Percentiles rank a stretch among this genome's conserved stretches.
Conservation (phyloP, 1,140 invertebrate genomes). For the Eueides isabella region DNA sequence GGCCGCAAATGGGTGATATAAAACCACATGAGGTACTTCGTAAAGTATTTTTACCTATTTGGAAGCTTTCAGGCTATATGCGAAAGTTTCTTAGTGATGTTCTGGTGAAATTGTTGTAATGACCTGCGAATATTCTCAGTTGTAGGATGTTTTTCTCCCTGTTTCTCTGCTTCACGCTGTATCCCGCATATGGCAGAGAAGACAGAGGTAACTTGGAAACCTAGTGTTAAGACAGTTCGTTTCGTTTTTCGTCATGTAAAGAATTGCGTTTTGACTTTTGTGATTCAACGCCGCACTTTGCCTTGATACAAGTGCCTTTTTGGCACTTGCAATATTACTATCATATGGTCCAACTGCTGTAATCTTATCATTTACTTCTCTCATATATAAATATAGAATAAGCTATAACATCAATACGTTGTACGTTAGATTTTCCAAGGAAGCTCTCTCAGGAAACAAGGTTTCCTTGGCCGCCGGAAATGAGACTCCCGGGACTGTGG, state of each 20-base stretch:
- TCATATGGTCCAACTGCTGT: neutral
- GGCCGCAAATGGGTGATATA: constrained; percentile 34
- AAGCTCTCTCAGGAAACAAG: neutral
- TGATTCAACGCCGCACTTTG: no score
- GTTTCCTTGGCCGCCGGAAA: constrained; percentile 7
- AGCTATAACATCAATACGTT: neutral
- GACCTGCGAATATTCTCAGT: neutral
- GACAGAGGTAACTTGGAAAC: no score
- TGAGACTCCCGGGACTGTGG: neutral
- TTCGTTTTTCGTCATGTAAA: no score
- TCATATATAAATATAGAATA: neutral
- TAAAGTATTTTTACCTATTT: constrained; percentile 18
- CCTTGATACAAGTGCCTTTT: no score
- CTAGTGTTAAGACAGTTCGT: no score
- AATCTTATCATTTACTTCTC: neutral
- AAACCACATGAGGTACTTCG: neutral
- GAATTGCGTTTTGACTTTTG: no score
- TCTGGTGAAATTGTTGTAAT: neutral
- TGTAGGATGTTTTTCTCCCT: neutral
- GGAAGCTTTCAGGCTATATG: constrained; percentile 4
- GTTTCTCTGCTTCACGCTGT: no score
- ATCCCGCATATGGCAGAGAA: no score
- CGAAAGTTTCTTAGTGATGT: constrained; percentile 1
- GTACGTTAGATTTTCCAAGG: constrained; percentile 6
- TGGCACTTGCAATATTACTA: neutral